Percentiles rank a stretch among this genome's conserved stretches.
phyloP scores from a whole-genome alignment of 2,888 invertebrate species.

The Tillus elongatus region DNA sequence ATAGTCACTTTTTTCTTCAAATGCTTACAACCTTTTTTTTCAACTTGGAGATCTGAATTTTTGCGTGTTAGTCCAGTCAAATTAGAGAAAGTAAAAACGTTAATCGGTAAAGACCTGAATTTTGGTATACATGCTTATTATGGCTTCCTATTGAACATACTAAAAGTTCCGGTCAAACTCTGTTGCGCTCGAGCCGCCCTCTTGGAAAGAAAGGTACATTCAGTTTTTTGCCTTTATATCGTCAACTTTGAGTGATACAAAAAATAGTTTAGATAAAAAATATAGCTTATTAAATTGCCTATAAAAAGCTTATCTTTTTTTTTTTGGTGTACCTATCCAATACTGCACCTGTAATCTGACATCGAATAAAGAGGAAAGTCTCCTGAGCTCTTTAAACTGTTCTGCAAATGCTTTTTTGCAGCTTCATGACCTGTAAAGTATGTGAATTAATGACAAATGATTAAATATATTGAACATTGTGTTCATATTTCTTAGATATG shows the following conservation, averaged over 20 bases:
- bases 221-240: conserved; percentile 2
- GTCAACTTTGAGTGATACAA: not conserved
- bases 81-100: no score
- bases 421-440: not conserved
- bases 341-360: conserved; percentile 1
- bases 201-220: conserved; percentile 3
- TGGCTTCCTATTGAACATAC: conserved; percentile 1
- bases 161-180: conserved; percentile 1
- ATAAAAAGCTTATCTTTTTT: conserved; percentile 1
- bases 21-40: no score
- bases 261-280: conserved; percentile 1
- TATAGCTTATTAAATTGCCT: conserved; percentile 1
- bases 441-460: no score
- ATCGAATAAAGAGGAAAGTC: not conserved
- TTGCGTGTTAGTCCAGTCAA: no score
- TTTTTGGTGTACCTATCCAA: not conserved
- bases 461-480: no score
- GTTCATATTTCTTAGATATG: not conserved
- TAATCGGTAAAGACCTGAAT: conserved; percentile 3
- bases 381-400: not conserved
- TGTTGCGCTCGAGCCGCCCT: conserved; percentile 1
- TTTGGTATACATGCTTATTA: conserved; percentile 3
- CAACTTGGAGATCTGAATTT: no score
- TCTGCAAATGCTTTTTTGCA: not conserved
- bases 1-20: no score